phyloP scores from a whole-genome alignment of 2,888 invertebrate genomes.

The Limnephilus rhombicus region DNA sequence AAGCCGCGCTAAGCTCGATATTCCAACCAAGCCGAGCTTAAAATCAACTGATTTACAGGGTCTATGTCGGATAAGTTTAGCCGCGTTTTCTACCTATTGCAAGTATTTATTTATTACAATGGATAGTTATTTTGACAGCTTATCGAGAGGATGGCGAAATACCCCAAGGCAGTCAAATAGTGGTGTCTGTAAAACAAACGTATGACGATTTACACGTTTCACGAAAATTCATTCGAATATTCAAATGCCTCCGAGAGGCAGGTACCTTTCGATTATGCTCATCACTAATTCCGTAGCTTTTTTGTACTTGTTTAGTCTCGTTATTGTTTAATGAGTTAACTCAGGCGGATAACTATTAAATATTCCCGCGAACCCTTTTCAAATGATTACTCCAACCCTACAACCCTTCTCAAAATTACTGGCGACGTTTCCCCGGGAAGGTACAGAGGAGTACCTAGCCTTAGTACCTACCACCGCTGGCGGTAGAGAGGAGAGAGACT shows the following conservation, averaged over 20 bases:
- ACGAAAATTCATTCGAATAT: not conserved
- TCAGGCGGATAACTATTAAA: constrained; percentile 31
- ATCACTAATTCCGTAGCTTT: not conserved
- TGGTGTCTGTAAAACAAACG: no score
- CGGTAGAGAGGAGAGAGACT: not conserved
- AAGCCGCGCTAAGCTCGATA: no score
- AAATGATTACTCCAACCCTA: constrained; percentile 39
- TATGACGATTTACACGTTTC: no score
- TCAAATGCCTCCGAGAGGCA: not conserved
- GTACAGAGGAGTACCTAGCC: not conserved
- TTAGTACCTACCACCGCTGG: not conserved
- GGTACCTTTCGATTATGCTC: not conserved
- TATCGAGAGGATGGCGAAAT: no score
- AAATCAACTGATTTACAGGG: no score
- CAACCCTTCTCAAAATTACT: constrained; percentile 36
- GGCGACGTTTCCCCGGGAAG: constrained; percentile 31
- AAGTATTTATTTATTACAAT: no score
- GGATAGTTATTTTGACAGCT: no score
- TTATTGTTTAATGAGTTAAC: constrained; percentile 42
- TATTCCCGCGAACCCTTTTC: constrained; percentile 34
- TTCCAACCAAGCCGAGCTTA: no score
- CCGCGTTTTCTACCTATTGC: no score
- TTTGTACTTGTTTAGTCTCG: not conserved
- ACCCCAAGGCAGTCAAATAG: no score
- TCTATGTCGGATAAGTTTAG: no score